These are phyloP conservation scores for Stichodactyla helianthus DNA, from an alignment of 64 coral and sea anemone species.

Conservation along the genomic window DNA sequence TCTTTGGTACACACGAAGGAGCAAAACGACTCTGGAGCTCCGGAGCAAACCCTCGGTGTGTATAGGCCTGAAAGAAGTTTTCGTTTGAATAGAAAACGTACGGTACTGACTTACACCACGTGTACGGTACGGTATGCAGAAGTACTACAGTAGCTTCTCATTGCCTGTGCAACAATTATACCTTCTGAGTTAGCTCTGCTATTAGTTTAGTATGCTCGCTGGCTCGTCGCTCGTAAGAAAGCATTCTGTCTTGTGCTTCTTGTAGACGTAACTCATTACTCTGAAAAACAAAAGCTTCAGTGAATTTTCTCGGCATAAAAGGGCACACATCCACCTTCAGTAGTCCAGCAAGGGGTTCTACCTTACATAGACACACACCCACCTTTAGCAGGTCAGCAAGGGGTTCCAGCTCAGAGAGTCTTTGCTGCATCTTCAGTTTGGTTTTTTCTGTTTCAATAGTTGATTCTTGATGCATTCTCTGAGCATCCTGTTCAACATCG, in stretches of 20 bases:
- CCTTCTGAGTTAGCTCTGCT: conserved; percentile 92
- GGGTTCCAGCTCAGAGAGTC: conserved; percentile 86
- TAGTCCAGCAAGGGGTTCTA: background rate
- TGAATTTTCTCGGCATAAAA: background rate
- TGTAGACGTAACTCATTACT: conserved; percentile 75
- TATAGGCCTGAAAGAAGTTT: too few relatives aligned
- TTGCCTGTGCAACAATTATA: background rate
- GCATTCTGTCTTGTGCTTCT: conserved; percentile 84
- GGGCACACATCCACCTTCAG: background rate
- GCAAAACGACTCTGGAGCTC: too few relatives aligned
- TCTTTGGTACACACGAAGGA: too few relatives aligned
- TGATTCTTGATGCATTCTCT: conserved; percentile 76
- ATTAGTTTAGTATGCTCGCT: conserved; percentile 91
- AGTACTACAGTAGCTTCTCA: background rate
- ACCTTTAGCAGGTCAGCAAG: conserved; percentile 89
- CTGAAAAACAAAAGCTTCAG: conserved; percentile 5
- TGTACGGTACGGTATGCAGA: background rate
- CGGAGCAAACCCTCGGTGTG: too few relatives aligned
- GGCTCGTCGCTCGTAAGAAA: conserved; percentile 84
- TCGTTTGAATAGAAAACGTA: too few relatives aligned
- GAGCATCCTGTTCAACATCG: conserved; percentile 71
- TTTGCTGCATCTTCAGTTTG: conserved; percentile 85
- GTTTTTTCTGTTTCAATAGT: conserved; percentile 85
- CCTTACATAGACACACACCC: background rate
- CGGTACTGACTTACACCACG: too few relatives aligned